A percentile compares a stretch with the other conserved stretches of the same genome.
Conservation (phyloP, 2,888 invertebrate species). For the Athalia circularis region DNA sequence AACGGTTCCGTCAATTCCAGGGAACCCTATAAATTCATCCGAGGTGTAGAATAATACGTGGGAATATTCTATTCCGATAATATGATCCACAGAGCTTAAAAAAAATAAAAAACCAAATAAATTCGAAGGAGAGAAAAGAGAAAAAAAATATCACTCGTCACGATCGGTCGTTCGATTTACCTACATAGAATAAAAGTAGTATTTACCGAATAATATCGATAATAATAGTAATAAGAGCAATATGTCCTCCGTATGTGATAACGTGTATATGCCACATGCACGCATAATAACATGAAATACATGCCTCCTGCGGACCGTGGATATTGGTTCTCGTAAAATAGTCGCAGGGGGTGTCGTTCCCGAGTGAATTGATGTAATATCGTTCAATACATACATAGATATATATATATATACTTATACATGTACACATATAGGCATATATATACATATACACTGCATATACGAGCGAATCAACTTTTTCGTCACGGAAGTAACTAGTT, state of each 20-base stretch:
- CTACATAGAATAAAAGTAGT: too few species aligned
- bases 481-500: constrained; percentile 26
- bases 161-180: too few species aligned
- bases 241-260: too few species aligned
- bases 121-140: not conserved
- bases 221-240: too few species aligned
- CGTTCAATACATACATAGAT: not conserved
- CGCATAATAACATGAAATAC: too few species aligned
- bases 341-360: not conserved
- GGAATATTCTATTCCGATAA: too few species aligned
- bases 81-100: too few species aligned
- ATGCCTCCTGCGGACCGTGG: too few species aligned
- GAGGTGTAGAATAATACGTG: too few species aligned
- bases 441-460: not conserved
- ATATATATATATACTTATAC: not conserved
- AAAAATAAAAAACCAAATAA: not conserved
- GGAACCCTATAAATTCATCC: not conserved
- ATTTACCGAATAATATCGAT: too few species aligned
- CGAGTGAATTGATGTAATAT: constrained; percentile 5
- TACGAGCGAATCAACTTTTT: constrained; percentile 1
- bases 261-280: too few species aligned
- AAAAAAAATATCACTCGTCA: not conserved
- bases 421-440: not conserved
- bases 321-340: too few species aligned
- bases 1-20: not conserved